A percentile compares a stretch with the other conserved stretches of the same genome.
These are phyloP conservation scores for Lamproptera curius DNA, from an alignment of 2,888 invertebrate genomes.

Conservation along the genomic window DNA sequence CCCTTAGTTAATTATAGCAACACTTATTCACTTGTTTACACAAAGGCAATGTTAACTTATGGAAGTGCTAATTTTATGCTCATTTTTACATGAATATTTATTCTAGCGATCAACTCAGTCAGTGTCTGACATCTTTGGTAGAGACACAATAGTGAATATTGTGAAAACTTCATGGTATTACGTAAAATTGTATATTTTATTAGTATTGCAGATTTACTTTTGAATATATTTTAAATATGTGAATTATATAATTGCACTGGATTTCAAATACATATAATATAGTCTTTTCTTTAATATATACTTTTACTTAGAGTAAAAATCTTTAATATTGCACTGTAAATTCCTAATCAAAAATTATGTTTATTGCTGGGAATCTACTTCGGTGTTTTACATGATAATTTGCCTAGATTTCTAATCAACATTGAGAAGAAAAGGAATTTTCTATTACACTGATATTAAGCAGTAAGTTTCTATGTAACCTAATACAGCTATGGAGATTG, in stretches of 20 bases:
- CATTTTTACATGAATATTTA: conserved; percentile 30
- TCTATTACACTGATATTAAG: conserved; percentile 10
- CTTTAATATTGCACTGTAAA: conserved; percentile 71
- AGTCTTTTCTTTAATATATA: conserved; percentile 32
- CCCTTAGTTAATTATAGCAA: background rate
- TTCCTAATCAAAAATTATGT: conserved; percentile 38
- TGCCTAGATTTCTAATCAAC: conserved; percentile 17
- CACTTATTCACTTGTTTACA: conserved; percentile 5
- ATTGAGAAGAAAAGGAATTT: conserved; percentile 3
- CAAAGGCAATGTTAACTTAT: conserved; percentile 7
- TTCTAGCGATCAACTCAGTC: conserved; percentile 40
- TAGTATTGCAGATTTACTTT: conserved; percentile 25
- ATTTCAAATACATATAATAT: conserved; percentile 46
- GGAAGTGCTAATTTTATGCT: conserved; percentile 22
- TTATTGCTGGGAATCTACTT: conserved; percentile 42
- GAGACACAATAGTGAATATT: conserved; percentile 36
- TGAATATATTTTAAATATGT: conserved; percentile 30
- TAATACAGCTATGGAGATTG: conserved; percentile 2
- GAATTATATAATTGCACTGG: conserved; percentile 63
- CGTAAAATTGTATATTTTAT: conserved; percentile 29
- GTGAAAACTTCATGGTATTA: conserved; percentile 25
- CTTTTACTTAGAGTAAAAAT: conserved; percentile 72
- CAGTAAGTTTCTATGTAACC: background rate
- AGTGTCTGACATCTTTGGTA: conserved; percentile 64
- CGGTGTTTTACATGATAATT: conserved; percentile 26